A percentile compares a stretch with the other conserved stretches of the same genome.
Evolutionary conservation across 1,140 invertebrate genomes (phyloP).

Genomic region (Zaprionus davidi): DNA sequence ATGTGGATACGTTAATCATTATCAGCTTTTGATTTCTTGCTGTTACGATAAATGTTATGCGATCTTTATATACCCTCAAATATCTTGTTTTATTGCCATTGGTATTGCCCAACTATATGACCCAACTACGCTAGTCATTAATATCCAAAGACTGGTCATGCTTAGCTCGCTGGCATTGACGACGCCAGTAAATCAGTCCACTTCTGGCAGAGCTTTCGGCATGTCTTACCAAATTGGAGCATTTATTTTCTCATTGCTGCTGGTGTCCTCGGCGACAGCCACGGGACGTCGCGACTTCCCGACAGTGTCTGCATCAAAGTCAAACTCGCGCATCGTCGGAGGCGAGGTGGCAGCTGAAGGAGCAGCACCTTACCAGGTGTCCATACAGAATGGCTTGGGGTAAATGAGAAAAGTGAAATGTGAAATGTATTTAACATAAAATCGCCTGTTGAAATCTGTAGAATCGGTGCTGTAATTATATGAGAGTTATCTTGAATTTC

Average conservation of each 20-base stretch:
- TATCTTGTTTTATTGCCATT: constrained; percentile 51
- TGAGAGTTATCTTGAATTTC: too few relatives aligned
- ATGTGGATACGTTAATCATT: neutral
- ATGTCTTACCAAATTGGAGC: constrained; percentile 57
- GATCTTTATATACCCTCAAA: constrained; percentile 54
- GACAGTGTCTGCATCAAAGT: neutral
- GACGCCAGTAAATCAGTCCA: constrained; percentile 50
- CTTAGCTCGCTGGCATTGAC: constrained; percentile 33
- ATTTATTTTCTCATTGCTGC: constrained; percentile 21
- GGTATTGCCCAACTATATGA: constrained; percentile 51
- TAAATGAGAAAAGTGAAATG: constrained; percentile 10
- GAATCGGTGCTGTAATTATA: neutral
- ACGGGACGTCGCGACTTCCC: constrained; percentile 15
- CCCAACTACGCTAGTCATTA: constrained; percentile 44
- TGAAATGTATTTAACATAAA: neutral
- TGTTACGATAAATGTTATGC: constrained; percentile 54
- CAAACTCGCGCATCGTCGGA: constrained; percentile 78
- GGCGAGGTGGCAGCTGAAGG: constrained; percentile 77
- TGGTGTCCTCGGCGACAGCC: constrained; percentile 41
- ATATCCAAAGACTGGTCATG: constrained; percentile 48
- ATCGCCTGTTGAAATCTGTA: neutral
- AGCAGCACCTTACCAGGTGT: constrained; percentile 84
- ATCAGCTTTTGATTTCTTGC: constrained; percentile 38
- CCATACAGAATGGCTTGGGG: constrained; percentile 65
- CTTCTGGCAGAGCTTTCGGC: constrained; percentile 44